These are phyloP conservation scores for Leptinotarsa texana DNA, from an alignment of 1,140 invertebrate species.

Conservation along the genomic window DNA sequence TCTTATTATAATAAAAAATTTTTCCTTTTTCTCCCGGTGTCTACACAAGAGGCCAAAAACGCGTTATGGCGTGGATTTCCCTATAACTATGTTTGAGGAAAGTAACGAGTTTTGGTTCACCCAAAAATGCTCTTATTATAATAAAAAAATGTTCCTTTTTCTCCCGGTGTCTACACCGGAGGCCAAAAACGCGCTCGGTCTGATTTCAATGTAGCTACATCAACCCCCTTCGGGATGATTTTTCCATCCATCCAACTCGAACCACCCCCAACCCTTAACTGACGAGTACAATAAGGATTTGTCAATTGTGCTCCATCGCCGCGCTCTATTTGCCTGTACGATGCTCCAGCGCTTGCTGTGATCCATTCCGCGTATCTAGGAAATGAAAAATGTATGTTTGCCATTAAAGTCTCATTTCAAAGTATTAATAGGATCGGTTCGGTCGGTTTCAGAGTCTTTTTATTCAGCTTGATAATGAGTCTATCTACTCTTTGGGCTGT, in stretches of 20 bases:
- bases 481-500: conserved; percentile 13
- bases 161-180: neutral
- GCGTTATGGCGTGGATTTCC: neutral
- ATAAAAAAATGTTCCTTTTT: too few relatives aligned
- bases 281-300: conserved; percentile 51
- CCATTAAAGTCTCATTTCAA: conserved; percentile 47
- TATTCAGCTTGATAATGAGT: conserved; percentile 22
- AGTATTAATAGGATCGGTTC: conserved; percentile 45
- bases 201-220: conserved; percentile 48
- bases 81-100: too few relatives aligned
- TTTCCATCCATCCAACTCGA: conserved; percentile 41
- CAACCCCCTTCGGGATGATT: conserved; percentile 47
- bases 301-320: conserved; percentile 48
- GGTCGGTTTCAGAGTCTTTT: conserved; percentile 24
- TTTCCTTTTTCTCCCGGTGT: neutral
- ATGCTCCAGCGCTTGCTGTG: conserved; percentile 25
- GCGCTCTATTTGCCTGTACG: conserved; percentile 43
- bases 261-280: conserved; percentile 27
- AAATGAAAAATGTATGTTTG: conserved; percentile 51
- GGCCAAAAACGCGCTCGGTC: conserved; percentile 23
- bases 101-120: too few relatives aligned
- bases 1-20: too few relatives aligned
- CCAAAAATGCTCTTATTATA: too few relatives aligned
- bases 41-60: neutral
- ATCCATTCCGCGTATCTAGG: conserved; percentile 40